Base-by-base conservation (phyloP, 2,113 vertebrate genomes). In the Rhea americana region DNA sequence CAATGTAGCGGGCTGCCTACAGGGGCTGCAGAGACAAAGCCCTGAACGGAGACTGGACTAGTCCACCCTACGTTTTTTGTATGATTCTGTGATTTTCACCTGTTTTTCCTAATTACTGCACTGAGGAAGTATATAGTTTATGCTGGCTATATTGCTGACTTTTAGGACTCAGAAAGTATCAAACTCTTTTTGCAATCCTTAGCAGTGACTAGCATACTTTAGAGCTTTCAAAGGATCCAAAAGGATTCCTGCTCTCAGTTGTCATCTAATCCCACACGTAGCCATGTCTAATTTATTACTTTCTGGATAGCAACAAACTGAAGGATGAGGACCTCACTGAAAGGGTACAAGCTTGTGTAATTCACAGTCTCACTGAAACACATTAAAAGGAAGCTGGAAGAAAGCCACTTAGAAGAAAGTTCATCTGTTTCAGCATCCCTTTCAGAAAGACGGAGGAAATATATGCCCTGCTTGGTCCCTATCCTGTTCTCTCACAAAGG, bases 41-140 rank as follows among this genome's bases (percentile, higher is more conserved):
- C 75, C 48, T 58, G 22, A 72, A 78, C 53, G 48, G 19, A 85
- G 48, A 22, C 48, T 87, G 71, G n/a, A 74, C 71, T 66, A 55
- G 48, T 7, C 53, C 75, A 87, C 59, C 79, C 91, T 65, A n/a
- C 39, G 15, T 48, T 85, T 85, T 92, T 61, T 79, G n/a, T 30
- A 20, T 4, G 19, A 92, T 67, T 39, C 89, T 73, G 53, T 68
- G 78, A 79, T 87, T 93, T 91, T 82, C 63, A 82, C 53, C 68
- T 72, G 25, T 13, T 8, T 25, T 39, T 39, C 19, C 21, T 26
- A 26, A 55, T 77, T 88, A 91, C 67, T 59, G 56, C 83, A 61
- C 0, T 0, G 73, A 95, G 56, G 51, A 94, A 88, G 24, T 43
- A 24, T 45, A 45, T 62, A 37, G 72, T 80, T 93, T 85, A 26